phyloP scores from a whole-genome alignment of 2,797 vertebrate genomes.

The Gambelia wislizenii region DNA sequence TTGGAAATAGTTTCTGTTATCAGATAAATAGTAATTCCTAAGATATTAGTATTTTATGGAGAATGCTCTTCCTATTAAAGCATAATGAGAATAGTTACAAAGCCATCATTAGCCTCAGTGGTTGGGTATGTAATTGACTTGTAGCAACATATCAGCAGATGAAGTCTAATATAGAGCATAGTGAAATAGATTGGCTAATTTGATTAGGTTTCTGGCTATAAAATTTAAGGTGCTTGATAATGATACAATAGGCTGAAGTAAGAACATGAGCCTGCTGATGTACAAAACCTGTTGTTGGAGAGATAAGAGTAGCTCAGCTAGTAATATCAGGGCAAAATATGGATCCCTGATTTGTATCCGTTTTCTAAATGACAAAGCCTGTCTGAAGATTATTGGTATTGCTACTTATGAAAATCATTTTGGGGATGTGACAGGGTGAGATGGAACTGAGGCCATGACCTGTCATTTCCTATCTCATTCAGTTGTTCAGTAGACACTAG shows the following conservation, averaged over 20 bases:
- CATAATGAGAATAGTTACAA: slow-evolving; percentile 38
- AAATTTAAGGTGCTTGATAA: slow-evolving; percentile 31
- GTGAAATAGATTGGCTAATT: slow-evolving; percentile 40
- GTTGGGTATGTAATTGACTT: slow-evolving; percentile 33
- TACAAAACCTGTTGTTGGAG: not conserved
- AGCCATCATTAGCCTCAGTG: slow-evolving; percentile 27
- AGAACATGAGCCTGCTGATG: not conserved
- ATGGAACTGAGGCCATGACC: not conserved
- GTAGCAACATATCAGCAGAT: slow-evolving; percentile 39
- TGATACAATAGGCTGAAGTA: slow-evolving; percentile 11
- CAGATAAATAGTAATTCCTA: slow-evolving; percentile 14
- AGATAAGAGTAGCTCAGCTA: not conserved
- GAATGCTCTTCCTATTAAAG: slow-evolving; percentile 31
- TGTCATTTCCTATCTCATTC: not conserved
- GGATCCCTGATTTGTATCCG: not conserved
- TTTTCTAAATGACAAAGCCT: too few relatives aligned
- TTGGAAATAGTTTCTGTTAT: slow-evolving; percentile 11
- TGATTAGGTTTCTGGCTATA: slow-evolving; percentile 19
- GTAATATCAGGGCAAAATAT: not conserved
- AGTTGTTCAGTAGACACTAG: not conserved
- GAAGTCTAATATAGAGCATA: slow-evolving; percentile 15
- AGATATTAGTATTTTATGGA: slow-evolving; percentile 34
- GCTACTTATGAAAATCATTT: too few relatives aligned
- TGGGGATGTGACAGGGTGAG: not conserved
- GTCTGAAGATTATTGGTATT: too few relatives aligned